Conservation (phyloP, 2,113 vertebrate species). For the Patagioenas fasciata region DNA sequence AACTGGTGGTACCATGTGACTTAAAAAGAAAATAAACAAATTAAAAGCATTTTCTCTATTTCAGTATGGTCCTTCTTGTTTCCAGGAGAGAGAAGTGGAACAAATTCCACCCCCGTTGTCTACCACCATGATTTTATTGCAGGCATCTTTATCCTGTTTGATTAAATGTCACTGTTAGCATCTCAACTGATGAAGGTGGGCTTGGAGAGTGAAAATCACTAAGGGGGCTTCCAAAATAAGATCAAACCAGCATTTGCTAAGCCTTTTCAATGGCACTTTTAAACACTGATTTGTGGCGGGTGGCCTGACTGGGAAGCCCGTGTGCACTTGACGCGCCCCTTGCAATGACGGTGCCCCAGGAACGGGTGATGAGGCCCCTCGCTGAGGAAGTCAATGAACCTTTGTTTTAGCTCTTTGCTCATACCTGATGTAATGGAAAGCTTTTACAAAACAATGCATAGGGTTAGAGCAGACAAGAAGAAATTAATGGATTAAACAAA, state of each 20-base stretch:
- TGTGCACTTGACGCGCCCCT: background rate
- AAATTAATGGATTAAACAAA: background rate
- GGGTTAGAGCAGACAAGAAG: background rate
- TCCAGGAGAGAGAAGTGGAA: background rate
- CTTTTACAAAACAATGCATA: background rate
- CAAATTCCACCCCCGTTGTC: background rate
- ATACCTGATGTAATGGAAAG: background rate
- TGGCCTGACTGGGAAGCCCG: background rate
- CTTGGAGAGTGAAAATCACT: background rate
- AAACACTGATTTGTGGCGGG: background rate
- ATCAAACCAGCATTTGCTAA: background rate
- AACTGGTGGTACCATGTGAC: background rate
- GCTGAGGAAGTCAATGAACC: background rate
- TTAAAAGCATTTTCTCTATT: background rate
- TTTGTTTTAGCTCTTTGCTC: constrained; percentile 15
- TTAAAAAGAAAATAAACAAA: background rate
- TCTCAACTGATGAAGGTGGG: background rate
- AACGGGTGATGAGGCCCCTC: background rate
- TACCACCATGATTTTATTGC: background rate
- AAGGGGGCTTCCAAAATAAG: background rate
- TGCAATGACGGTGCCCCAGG: background rate
- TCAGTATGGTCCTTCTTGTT: background rate
- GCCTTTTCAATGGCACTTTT: background rate
- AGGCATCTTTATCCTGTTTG: background rate
- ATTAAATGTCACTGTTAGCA: background rate